These are phyloP conservation scores for Nephila pilipes DNA, from an alignment of 1,140 invertebrate species.

Conservation along the genomic window DNA sequence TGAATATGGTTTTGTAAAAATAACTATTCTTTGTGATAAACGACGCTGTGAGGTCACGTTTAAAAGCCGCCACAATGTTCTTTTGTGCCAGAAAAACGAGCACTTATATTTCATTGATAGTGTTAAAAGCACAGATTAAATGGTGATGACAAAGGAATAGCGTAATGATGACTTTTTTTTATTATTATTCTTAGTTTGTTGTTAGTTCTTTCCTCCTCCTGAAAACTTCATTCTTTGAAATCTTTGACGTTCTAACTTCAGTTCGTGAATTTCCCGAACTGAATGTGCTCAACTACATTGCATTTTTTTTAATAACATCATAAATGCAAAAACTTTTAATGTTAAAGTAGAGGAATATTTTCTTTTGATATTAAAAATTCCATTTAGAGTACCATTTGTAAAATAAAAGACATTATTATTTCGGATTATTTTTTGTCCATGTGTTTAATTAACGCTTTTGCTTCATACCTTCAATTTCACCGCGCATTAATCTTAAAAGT, in stretches of 20 bases:
- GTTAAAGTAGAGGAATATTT: slow-evolving; percentile 4
- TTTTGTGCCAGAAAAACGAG: slow-evolving; percentile 72
- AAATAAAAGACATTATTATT: neutral
- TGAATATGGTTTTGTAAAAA: slow-evolving; percentile 74
- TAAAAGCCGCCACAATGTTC: slow-evolving; percentile 71
- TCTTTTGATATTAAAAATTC: slow-evolving; percentile 11
- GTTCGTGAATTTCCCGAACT: neutral
- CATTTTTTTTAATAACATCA: slow-evolving; percentile 4
- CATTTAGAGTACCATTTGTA: neutral
- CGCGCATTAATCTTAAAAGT: neutral
- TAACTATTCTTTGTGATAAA: slow-evolving; percentile 75
- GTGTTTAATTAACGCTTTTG: neutral
- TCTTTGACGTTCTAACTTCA: slow-evolving; percentile 1
- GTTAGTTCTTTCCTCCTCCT: neutral
- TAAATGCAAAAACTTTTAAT: neutral
- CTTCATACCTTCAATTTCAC: neutral
- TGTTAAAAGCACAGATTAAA: slow-evolving; percentile 74
- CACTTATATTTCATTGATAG: slow-evolving; percentile 77
- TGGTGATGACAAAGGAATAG: slow-evolving; percentile 29
- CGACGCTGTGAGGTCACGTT: slow-evolving; percentile 56
- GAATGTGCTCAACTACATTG: neutral
- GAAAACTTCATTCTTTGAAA: neutral
- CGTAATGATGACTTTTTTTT: slow-evolving; percentile 19
- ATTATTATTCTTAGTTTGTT: neutral
- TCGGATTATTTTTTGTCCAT: neutral